Percentiles rank a stretch among this genome's conserved stretches.
Conservation (phyloP, 2,113 vertebrate genomes). For the Poeciliopsis retropinna region DNA sequence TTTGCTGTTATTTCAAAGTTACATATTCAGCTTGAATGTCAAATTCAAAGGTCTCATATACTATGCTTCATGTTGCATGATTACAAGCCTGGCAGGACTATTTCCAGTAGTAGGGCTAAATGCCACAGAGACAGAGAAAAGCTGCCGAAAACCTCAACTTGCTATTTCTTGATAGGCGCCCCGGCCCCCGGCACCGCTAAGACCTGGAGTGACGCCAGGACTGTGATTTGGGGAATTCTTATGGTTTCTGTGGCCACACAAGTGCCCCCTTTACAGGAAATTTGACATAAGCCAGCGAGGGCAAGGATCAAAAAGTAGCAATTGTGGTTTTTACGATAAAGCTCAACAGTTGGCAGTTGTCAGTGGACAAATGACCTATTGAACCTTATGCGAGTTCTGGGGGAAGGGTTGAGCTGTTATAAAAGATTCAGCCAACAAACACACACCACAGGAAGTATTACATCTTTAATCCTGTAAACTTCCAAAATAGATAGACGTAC, state of each 20-base stretch:
- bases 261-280: slow-evolving; percentile 57
- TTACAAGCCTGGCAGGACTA: slow-evolving; percentile 48
- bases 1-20: not conserved
- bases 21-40: slow-evolving; percentile 11
- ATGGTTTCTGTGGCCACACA: slow-evolving; percentile 57
- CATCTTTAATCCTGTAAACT: slow-evolving; percentile 18
- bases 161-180: slow-evolving; percentile 68
- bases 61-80: slow-evolving; percentile 44
- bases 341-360: slow-evolving; percentile 54
- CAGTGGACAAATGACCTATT: slow-evolving; percentile 48
- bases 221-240: slow-evolving; percentile 74
- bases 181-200: slow-evolving; percentile 51
- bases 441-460: not conserved
- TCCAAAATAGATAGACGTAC: slow-evolving; percentile 44
- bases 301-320: slow-evolving; percentile 44
- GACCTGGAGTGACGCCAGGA: slow-evolving; percentile 67
- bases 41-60: slow-evolving; percentile 10
- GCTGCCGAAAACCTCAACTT: slow-evolving; percentile 62
- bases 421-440: slow-evolving; percentile 7
- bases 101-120: slow-evolving; percentile 53
- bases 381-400: slow-evolving; percentile 30
- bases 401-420: slow-evolving; percentile 8
- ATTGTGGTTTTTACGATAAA: slow-evolving; percentile 34
- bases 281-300: slow-evolving; percentile 46
- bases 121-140: slow-evolving; percentile 51